These are phyloP conservation scores for Agelaius phoeniceus DNA, from an alignment of 2,113 vertebrate genomes.

Conservation along the genomic window DNA sequence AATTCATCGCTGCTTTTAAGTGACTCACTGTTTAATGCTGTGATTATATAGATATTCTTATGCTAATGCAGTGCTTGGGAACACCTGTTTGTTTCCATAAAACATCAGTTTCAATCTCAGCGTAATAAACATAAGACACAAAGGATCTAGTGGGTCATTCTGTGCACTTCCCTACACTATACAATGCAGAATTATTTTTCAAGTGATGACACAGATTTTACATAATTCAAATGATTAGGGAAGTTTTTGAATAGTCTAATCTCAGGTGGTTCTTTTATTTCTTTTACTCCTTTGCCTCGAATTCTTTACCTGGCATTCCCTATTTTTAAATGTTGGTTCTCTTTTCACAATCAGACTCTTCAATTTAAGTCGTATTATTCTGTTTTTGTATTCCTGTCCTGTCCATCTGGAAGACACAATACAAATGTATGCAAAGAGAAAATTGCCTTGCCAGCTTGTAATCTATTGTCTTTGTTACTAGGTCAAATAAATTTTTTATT, in stretches of 20 bases:
- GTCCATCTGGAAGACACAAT: not conserved
- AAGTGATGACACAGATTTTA: not conserved
- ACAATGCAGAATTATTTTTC: not conserved
- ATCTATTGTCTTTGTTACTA: not conserved
- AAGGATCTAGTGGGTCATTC: not conserved
- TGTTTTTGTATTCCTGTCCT: not conserved
- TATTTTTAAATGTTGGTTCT: not conserved
- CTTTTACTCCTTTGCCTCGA: not conserved
- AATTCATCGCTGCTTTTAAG: conserved; percentile 10
- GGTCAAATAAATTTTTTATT: not conserved
- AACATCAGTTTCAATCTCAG: not conserved
- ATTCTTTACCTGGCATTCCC: not conserved
- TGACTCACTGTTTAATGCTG: conserved; percentile 10
- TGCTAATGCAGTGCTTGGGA: conserved; percentile 14
- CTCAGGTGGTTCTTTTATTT: not conserved
- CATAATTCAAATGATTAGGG: not conserved
- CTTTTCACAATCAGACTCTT: not conserved
- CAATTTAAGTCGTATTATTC: not conserved
- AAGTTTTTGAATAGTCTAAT: not conserved
- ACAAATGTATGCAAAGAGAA: not conserved
- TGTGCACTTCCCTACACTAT: not conserved
- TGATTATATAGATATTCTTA: conserved; percentile 3
- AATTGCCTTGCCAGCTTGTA: not conserved
- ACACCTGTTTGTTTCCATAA: conserved; percentile 36
- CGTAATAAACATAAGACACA: not conserved